A percentile compares a stretch with the other conserved stretches of the same genome.
phyloP scores from a whole-genome alignment of 2,888 invertebrate species.

The Lycophotia porphyrea region DNA sequence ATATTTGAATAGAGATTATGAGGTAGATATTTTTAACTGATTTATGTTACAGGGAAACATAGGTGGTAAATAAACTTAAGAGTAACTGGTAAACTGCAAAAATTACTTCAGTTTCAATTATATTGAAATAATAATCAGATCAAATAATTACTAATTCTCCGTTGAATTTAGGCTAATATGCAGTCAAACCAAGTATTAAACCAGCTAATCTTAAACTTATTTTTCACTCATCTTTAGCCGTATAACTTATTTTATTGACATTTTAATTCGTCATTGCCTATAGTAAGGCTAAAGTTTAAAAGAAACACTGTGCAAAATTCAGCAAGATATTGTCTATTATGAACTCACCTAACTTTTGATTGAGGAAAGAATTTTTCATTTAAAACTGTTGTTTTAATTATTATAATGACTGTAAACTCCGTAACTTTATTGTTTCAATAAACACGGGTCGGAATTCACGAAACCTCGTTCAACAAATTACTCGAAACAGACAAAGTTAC shows the following conservation, averaged over 20 bases:
- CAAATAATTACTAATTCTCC: neutral
- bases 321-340: neutral
- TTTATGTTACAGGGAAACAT: neutral
- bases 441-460: constrained; percentile 57
- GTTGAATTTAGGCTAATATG: neutral
- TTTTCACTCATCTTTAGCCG: neutral
- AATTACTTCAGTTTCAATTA: neutral
- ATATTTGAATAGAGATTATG: constrained; percentile 20
- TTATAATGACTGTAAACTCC: constrained; percentile 56
- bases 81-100: neutral
- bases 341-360: constrained; percentile 28
- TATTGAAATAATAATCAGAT: neutral
- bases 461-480: constrained; percentile 63
- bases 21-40: neutral
- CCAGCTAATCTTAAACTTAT: neutral
- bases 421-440: constrained; percentile 62
- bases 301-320: neutral
- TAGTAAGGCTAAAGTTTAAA: neutral
- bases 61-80: neutral
- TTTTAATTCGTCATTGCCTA: neutral
- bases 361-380: constrained; percentile 40
- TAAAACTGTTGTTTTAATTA: constrained; percentile 57
- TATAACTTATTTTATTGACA: neutral
- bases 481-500: constrained; percentile 61
- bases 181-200: too few relatives aligned